A percentile compares a stretch with the other conserved stretches of the same genome.
phyloP scores from a whole-genome alignment of 2,113 vertebrate species.

The Tenebrosternarchus preto region DNA sequence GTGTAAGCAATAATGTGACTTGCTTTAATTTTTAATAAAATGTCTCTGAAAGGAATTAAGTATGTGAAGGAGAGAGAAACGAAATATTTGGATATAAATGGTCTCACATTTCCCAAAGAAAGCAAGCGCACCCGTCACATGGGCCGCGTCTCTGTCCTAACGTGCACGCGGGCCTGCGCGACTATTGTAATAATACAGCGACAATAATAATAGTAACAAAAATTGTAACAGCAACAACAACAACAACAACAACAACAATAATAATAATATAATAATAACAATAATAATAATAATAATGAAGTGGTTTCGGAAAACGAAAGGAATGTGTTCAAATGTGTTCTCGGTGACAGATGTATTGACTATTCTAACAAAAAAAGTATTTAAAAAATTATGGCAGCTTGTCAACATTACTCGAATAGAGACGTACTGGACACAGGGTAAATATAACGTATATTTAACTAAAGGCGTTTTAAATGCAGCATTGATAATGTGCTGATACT shows the following conservation, averaged over 20 bases:
- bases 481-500: neutral
- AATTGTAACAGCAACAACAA: too few relatives aligned
- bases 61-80: neutral
- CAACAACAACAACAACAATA: too few relatives aligned
- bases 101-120: too few relatives aligned
- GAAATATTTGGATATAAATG: too few relatives aligned
- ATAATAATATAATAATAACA: too few relatives aligned
- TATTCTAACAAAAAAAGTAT: neutral
- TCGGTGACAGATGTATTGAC: neutral
- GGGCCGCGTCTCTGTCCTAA: too few relatives aligned
- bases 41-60: slow-evolving; percentile 8
- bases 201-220: too few relatives aligned
- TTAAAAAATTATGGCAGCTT: neutral
- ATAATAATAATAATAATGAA: too few relatives aligned
- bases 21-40: slow-evolving; percentile 29
- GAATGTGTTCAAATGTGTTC: neutral
- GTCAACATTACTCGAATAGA: neutral
- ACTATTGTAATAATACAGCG: too few relatives aligned
- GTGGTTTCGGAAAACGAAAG: neutral
- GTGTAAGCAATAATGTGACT: slow-evolving; percentile 51
- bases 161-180: too few relatives aligned
- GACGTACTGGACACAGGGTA: neutral
- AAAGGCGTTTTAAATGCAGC: neutral
- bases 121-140: too few relatives aligned
- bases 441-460: neutral